Evolutionary conservation across 1,140 invertebrate genomes (phyloP).

Genomic region (Drosophila rufa): DNA sequence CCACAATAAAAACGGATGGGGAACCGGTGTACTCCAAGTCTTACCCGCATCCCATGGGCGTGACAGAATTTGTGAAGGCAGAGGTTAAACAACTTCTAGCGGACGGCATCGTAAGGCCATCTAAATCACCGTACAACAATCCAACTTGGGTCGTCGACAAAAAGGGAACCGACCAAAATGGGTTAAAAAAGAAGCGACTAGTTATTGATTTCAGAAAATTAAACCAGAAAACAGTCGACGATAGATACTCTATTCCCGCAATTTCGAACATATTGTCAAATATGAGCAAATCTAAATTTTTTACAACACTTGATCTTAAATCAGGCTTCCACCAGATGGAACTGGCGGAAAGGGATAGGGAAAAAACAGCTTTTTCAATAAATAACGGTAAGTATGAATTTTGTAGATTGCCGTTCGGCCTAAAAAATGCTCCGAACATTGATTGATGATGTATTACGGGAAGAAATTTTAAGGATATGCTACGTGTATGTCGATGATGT

Average conservation of each 20-base stretch:
- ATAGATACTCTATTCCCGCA: not conserved
- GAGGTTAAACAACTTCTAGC: not conserved
- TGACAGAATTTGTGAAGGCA: slow-evolving; percentile 21
- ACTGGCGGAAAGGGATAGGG: not conserved
- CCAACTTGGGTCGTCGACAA: not conserved
- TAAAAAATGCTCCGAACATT: too few relatives aligned
- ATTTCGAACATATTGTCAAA: not conserved
- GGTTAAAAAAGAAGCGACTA: not conserved
- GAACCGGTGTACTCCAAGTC: too few relatives aligned
- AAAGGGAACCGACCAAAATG: not conserved
- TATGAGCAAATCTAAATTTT: not conserved
- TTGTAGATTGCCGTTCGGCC: not conserved
- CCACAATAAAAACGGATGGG: too few relatives aligned
- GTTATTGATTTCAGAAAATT: not conserved
- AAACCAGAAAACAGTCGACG: not conserved
- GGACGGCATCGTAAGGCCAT: too few relatives aligned
- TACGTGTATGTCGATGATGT: too few relatives aligned
- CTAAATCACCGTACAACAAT: too few relatives aligned
- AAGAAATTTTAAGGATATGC: too few relatives aligned
- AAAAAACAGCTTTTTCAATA: not conserved
- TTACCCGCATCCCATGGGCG: not conserved
- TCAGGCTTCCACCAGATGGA: too few relatives aligned
- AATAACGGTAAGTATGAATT: not conserved
- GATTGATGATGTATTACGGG: too few relatives aligned
- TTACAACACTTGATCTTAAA: not conserved